phyloP scores from a whole-genome alignment of 2,113 vertebrate species.

The Catharus minimus region DNA sequence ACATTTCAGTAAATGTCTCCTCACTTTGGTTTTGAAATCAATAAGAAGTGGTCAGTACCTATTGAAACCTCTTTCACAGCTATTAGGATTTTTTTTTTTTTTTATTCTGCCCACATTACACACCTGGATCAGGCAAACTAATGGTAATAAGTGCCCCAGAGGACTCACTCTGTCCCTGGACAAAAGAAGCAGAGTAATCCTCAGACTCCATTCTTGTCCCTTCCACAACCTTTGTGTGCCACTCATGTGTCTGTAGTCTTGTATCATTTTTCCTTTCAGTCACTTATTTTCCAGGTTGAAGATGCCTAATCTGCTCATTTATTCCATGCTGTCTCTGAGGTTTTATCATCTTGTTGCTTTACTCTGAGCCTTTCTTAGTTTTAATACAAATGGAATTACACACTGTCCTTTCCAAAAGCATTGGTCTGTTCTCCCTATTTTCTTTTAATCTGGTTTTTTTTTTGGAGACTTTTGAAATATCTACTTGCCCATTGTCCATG shows the following conservation, averaged over 20 bases:
- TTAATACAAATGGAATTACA: background rate
- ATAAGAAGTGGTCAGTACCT: background rate
- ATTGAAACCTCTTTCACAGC: background rate
- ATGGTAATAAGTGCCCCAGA: background rate
- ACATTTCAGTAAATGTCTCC: background rate
- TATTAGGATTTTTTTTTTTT: background rate
- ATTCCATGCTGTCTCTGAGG: background rate
- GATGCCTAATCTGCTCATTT: accelerated
- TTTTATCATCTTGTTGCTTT: background rate
- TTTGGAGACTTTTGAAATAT: no score
- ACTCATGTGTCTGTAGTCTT: background rate
- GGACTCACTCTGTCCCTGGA: background rate
- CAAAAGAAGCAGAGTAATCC: background rate
- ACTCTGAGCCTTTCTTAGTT: background rate
- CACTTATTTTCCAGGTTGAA: background rate
- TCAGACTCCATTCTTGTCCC: background rate
- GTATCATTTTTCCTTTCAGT: background rate
- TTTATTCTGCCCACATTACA: background rate
- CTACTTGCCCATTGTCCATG: background rate
- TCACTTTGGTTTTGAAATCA: background rate
- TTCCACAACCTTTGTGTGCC: background rate
- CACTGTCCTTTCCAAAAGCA: background rate
- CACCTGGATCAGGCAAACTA: background rate
- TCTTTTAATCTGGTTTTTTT: background rate
- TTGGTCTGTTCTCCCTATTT: background rate